Evolutionary conservation across 2,888 invertebrate genomes (phyloP).

Genomic region (Zhengitettix transpicula): DNA sequence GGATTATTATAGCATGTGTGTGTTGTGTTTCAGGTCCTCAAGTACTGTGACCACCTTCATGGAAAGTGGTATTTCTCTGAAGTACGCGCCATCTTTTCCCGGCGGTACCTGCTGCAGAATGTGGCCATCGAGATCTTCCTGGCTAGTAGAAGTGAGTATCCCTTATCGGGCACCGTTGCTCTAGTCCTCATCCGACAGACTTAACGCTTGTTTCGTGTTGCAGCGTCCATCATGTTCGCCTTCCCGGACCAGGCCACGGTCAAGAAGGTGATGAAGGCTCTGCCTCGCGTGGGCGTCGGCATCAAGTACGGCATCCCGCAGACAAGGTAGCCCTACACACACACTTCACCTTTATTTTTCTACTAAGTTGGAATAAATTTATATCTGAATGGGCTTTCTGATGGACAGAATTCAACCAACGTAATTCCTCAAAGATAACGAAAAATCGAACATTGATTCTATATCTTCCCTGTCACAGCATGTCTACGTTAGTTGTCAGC

Average conservation of each 20-base stretch:
- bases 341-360: too few relatives aligned
- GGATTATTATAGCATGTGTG: conserved; percentile 4
- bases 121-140: conserved; percentile 96
- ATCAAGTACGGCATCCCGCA: conserved; percentile 99
- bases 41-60: conserved; percentile 96
- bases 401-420: too few relatives aligned
- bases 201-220: conserved; percentile 23
- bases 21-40: conserved; percentile 58
- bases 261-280: conserved; percentile 93
- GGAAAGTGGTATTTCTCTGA: conserved; percentile 99
- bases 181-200: neutral
- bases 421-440: too few relatives aligned
- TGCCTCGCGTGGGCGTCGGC: conserved; percentile 95
- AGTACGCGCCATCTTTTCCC: conserved; percentile 94
- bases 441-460: too few relatives aligned
- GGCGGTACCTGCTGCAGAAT: conserved; percentile 92
- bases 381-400: too few relatives aligned
- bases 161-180: neutral
- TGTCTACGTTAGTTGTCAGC: too few relatives aligned
- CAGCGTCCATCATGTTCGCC: conserved; percentile 97
- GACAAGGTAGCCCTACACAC: conserved; percentile 59
- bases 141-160: conserved; percentile 84
- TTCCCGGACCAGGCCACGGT: conserved; percentile 94
- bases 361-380: too few relatives aligned
- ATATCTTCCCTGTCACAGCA: too few relatives aligned